Percentiles rank a stretch among this genome's conserved stretches.
Evolutionary conservation across 2,797 vertebrate species (phyloP).

Genomic region (Glossophaga mutica): DNA sequence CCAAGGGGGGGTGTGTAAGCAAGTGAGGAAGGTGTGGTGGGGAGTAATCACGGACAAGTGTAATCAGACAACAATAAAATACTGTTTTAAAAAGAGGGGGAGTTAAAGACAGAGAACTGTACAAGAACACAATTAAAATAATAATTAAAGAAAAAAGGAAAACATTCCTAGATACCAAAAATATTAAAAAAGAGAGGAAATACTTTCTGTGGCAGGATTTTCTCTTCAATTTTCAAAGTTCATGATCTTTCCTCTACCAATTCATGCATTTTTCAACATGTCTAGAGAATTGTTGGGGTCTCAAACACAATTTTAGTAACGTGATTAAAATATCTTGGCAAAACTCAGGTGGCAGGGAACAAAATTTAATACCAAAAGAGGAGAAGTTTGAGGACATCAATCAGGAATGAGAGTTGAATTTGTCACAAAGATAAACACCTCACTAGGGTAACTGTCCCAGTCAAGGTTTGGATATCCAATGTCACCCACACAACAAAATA

Average conservation of each 20-base stretch:
- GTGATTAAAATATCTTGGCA: neutral
- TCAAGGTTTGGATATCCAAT: neutral
- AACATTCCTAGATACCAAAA: too few species aligned
- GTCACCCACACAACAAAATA: conserved; percentile 3
- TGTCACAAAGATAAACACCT: neutral
- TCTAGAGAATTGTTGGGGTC: neutral
- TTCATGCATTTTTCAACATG: neutral
- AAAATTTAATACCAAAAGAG: neutral
- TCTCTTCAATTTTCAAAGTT: neutral
- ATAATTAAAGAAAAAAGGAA: too few species aligned
- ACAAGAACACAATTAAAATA: too few species aligned
- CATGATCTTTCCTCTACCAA: neutral
- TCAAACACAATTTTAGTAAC: neutral
- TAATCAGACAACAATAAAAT: too few species aligned
- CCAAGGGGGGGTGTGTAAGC: too few species aligned
- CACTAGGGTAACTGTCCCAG: neutral
- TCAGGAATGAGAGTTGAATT: neutral
- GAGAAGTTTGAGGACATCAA: neutral
- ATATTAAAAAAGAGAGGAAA: neutral
- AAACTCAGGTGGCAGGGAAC: neutral
- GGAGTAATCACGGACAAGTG: too few species aligned
- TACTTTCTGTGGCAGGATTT: neutral
- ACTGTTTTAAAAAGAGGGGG: too few species aligned
- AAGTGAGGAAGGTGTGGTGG: too few species aligned
- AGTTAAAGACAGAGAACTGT: too few species aligned